Base-by-base conservation (phyloP, 2,113 vertebrate species). In the Phylloscopus whistleri region DNA sequence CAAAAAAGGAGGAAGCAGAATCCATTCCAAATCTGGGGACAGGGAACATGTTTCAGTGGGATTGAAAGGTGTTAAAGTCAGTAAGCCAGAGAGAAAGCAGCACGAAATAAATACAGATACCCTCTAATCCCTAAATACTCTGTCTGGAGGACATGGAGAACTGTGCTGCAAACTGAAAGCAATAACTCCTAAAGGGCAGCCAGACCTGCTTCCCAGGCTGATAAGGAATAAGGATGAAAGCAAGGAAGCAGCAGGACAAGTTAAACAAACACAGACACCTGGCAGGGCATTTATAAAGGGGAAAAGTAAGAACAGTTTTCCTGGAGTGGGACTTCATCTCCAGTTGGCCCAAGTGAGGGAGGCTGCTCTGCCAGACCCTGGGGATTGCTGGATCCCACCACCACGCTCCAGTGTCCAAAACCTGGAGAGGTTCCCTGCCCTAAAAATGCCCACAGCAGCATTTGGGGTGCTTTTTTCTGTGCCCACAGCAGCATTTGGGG, bases 41-140 rank as follows among this genome's bases (percentile, higher is more conserved):
- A 31, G 35, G 46, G 64, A 89, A 72, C 59, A 37, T 4, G 66
- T 91, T 95, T 94, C 75, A 70, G 67, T 43, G 59, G 67, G 84
- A 92, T 92, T 95, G 91, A 80, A 24, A 95, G 78, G 81, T 80
- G 67, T 80, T 95, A 48, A 52, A 92, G 75, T 12, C 84, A 84
- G 75, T 83, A 95, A 95, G 51, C 41, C 76, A 82, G 77, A 72
- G 68, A 87, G 70, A 93, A 81, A 84, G 58, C 28, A 56, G 53
- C 70, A 87, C 1, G 0, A 73, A 93, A 95, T 77, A 91, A 95
- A 87, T 73, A 86, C 33, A 83, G 37, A 44, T 21, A 67, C 35
- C 76, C 72, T 81, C 48, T 94, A 86, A 95, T 84, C 87, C 72
- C 64, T 62, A 51, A n/a, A 59, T 48, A 76, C 58, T 88, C 86